Evolutionary conservation across 1,140 invertebrate species (phyloP).

Genomic region (Pemphigus obesinymphae): DNA sequence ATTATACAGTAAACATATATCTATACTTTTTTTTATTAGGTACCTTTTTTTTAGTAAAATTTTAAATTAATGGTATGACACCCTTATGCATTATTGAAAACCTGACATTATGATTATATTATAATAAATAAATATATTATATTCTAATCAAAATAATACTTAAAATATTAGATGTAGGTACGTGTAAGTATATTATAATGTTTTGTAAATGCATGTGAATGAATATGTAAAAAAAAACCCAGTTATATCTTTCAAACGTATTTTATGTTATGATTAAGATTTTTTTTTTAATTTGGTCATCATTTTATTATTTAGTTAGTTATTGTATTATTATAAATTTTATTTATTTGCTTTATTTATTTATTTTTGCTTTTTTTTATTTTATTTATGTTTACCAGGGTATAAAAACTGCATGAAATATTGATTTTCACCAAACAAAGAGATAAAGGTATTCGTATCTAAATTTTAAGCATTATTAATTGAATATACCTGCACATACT

Average conservation of each 20-base stretch:
- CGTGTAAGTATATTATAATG: not conserved
- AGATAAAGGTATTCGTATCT: not conserved
- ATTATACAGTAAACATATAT: too few relatives aligned
- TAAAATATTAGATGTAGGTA: not conserved
- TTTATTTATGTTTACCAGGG: conserved; percentile 35
- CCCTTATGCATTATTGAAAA: not conserved
- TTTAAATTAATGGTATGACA: not conserved
- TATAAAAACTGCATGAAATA: conserved; percentile 34
- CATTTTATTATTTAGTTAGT: not conserved
- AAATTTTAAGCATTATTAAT: not conserved
- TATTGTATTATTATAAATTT: not conserved
- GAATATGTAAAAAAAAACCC: not conserved
- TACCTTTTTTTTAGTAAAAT: too few relatives aligned
- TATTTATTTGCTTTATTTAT: conserved; percentile 19
- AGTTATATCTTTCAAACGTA: not conserved
- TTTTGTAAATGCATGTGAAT: conserved; percentile 2
- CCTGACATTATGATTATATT: not conserved
- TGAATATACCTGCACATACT: not conserved
- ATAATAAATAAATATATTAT: not conserved
- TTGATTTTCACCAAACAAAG: not conserved
- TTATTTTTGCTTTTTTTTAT: conserved; percentile 24
- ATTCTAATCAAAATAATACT: not conserved
- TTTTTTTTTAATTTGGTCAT: not conserved
- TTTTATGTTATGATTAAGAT: not conserved
- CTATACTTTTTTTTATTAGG: too few relatives aligned